These are phyloP conservation scores for Seriola dumerili DNA, from an alignment of 2,113 vertebrate species.

Conservation along the genomic window DNA sequence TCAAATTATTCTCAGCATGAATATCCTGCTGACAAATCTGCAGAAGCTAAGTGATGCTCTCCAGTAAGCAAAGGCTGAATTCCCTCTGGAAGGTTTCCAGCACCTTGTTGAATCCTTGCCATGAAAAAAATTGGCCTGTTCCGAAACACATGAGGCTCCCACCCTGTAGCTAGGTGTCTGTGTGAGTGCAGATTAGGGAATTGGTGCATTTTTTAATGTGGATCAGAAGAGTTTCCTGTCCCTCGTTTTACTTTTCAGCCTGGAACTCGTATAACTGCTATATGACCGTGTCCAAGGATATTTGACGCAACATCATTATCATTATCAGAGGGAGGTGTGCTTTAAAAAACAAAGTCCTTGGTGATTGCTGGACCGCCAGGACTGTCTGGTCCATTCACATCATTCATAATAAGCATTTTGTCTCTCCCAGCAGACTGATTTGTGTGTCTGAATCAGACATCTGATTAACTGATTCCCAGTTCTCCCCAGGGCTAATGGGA, in stretches of 20 bases:
- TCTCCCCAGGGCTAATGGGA: conserved; percentile 64
- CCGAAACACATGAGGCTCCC: conserved; percentile 3
- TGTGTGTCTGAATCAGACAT: conserved; percentile 54
- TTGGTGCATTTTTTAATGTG: conserved; percentile 17
- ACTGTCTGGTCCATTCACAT: conserved; percentile 47
- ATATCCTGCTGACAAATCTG: conserved; percentile 32
- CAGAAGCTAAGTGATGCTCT: conserved; percentile 29
- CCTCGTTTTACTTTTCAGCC: conserved; percentile 18
- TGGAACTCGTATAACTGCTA: not conserved
- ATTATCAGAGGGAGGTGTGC: conserved; percentile 8
- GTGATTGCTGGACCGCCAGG: conserved; percentile 25
- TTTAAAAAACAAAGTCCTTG: conserved; percentile 18
- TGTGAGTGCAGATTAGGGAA: conserved; percentile 48
- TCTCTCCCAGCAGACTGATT: conserved; percentile 36
- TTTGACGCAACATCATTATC: not conserved
- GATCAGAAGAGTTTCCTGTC: conserved; percentile 17
- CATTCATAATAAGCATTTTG: conserved; percentile 33
- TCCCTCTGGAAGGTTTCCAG: conserved; percentile 37
- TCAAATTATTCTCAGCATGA: conserved; percentile 15
- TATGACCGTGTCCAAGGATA: conserved; percentile 11
- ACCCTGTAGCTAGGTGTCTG: conserved; percentile 32
- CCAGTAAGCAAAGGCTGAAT: conserved; percentile 24
- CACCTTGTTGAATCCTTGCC: conserved; percentile 33
- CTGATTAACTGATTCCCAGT: conserved; percentile 68
- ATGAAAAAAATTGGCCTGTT: conserved; percentile 43